A percentile compares a stretch with the other conserved stretches of the same genome.
Conservation (phyloP, 2,888 invertebrate species). For the Diadegma fenestrale region DNA sequence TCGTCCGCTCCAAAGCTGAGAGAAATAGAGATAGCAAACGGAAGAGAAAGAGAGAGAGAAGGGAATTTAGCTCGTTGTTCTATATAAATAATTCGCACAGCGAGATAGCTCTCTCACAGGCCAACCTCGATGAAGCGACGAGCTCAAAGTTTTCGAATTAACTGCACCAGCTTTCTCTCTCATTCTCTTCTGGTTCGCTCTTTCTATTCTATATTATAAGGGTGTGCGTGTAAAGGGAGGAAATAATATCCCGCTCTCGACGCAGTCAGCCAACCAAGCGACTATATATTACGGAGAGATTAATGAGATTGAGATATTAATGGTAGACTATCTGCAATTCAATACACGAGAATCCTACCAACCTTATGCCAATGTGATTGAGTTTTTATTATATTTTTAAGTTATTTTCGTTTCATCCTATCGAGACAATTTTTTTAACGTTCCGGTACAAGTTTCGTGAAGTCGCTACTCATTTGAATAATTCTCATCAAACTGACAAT, state of each 20-base stretch:
- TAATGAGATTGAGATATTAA: conserved; percentile 66
- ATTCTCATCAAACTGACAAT: background rate
- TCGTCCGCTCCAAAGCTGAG: conserved; percentile 61
- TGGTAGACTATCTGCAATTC: conserved; percentile 37
- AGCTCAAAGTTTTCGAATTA: conserved; percentile 78
- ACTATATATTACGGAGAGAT: conserved; percentile 60
- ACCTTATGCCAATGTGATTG: conserved; percentile 22
- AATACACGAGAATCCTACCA: conserved; percentile 38
- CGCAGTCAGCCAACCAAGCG: conserved; percentile 56
- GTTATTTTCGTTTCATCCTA: background rate
- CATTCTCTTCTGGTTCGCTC: conserved; percentile 33
- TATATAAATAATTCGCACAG: conserved; percentile 54
- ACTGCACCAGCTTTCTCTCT: conserved; percentile 69
- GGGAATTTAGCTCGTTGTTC: conserved; percentile 42
- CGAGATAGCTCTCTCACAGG: conserved; percentile 41
- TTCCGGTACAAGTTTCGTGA: background rate
- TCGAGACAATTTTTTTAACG: background rate
- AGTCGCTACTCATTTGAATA: background rate
- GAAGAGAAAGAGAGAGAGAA: conserved; percentile 39
- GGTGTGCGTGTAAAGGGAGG: conserved; percentile 28
- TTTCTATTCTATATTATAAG: conserved; percentile 5
- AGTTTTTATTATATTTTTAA: background rate
- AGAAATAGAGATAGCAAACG: conserved; percentile 13
- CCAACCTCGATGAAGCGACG: conserved; percentile 57
- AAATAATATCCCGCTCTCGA: conserved; percentile 59